Percentiles rank a stretch among this genome's conserved stretches.
phyloP scores from a whole-genome alignment of 92 coral and sea anemone genomes.

The Palythoa grandis region DNA sequence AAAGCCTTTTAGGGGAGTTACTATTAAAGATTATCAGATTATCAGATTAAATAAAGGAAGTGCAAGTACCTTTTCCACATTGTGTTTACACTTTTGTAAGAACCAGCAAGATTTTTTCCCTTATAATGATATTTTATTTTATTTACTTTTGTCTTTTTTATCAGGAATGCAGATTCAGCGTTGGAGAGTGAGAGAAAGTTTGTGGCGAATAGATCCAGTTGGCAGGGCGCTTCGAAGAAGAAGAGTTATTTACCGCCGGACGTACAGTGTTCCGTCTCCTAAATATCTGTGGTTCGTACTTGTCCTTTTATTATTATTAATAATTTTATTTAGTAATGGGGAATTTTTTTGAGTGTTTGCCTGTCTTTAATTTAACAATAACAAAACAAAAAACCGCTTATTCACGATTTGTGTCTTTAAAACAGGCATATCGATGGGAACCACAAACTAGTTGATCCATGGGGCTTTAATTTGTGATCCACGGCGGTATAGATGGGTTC shows the following conservation, averaged over 20 bases:
- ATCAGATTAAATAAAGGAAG: too few species aligned
- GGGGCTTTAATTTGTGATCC: conserved; percentile 45
- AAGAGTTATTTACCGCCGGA: conserved; percentile 46
- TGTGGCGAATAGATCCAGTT: conserved; percentile 43
- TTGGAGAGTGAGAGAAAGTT: conserved; percentile 45
- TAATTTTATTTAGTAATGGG: background rate
- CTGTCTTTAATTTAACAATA: background rate
- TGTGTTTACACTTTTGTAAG: too few species aligned
- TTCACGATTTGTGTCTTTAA: background rate
- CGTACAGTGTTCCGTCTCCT: conserved; percentile 55
- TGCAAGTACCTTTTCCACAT: too few species aligned
- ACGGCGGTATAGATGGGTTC: conserved; percentile 47
- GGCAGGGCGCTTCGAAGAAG: conserved; percentile 54
- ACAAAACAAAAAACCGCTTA: background rate
- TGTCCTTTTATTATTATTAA: background rate
- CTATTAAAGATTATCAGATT: too few species aligned
- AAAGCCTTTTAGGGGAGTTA: too few species aligned
- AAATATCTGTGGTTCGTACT: conserved; percentile 29
- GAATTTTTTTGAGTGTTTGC: background rate
- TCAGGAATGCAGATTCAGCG: conserved; percentile 45
- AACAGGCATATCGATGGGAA: conserved; percentile 49
- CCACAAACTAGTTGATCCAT: conserved; percentile 35
- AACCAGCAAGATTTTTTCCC: too few species aligned
- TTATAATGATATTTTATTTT: too few species aligned
- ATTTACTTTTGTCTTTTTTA: background rate